These are phyloP conservation scores for Pantelozetes paolii DNA, from an alignment of 2,888 invertebrate species.

Conservation along the genomic window DNA sequence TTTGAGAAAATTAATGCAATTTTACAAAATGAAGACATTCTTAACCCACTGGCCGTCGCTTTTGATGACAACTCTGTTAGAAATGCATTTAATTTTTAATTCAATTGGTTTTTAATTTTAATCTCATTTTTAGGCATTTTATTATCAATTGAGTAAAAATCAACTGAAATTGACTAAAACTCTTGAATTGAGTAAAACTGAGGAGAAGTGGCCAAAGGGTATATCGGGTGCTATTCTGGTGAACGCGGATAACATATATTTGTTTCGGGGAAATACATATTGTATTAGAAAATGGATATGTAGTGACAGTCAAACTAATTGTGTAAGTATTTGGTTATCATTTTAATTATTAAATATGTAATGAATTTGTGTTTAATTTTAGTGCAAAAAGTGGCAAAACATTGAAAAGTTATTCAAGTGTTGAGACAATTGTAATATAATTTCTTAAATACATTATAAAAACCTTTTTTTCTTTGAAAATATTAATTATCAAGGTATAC, in stretches of 20 bases:
- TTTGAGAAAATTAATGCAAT: neutral
- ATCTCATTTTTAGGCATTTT: too few relatives aligned
- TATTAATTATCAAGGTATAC: too few relatives aligned
- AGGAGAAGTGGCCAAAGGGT: neutral
- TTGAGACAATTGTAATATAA: neutral
- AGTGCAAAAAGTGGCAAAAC: neutral
- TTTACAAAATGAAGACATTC: neutral
- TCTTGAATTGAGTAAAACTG: neutral
- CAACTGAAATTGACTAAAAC: neutral
- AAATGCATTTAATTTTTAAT: neutral
- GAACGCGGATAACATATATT: neutral
- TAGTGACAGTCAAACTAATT: neutral
- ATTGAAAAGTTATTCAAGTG: neutral
- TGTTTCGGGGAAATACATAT: neutral
- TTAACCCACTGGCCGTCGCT: slow-evolving; percentile 9
- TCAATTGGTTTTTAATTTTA: neutral
- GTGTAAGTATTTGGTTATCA: neutral
- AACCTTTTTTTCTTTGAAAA: too few relatives aligned
- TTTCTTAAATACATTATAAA: too few relatives aligned
- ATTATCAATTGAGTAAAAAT: too few relatives aligned
- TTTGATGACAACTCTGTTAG: neutral
- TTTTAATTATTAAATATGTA: neutral
- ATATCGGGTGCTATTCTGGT: neutral
- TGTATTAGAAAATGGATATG: slow-evolving; percentile 12
- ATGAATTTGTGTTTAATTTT: neutral